A percentile compares a stretch with the other conserved stretches of the same genome.
Evolutionary conservation across 2,113 vertebrate species (phyloP).

Genomic region (Gallinago paraguaiae): DNA sequence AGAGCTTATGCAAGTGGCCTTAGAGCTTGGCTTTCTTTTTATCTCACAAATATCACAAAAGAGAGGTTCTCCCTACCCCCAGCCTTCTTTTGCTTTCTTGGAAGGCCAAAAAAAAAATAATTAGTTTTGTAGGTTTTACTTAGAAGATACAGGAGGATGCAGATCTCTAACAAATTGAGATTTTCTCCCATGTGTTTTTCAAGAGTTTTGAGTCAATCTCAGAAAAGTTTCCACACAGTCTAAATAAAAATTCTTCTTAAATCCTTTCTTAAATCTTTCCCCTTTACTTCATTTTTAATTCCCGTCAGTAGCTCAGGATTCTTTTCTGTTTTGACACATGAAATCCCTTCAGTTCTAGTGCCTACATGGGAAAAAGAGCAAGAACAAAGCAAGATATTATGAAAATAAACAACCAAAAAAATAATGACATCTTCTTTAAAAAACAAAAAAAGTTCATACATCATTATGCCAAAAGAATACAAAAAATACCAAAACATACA

Average conservation of each 20-base stretch:
- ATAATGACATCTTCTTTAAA: background rate
- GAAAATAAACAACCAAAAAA: background rate
- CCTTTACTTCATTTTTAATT: background rate
- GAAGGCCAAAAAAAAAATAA: background rate
- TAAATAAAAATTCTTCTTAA: background rate
- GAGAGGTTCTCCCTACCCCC: background rate
- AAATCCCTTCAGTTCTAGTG: slow-evolving; percentile 5
- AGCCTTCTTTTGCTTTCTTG: background rate
- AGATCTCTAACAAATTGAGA: background rate
- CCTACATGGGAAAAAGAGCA: background rate
- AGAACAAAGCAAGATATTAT: slow-evolving; percentile 11
- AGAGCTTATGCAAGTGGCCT: slow-evolving; percentile 7
- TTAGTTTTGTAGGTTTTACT: background rate
- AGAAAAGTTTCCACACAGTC: background rate
- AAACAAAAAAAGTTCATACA: background rate
- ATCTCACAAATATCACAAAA: background rate
- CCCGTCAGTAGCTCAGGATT: background rate
- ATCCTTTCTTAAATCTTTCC: background rate
- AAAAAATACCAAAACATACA: background rate
- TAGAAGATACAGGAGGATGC: background rate
- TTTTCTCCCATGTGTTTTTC: background rate
- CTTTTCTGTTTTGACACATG: slow-evolving; percentile 20
- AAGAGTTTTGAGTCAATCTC: background rate
- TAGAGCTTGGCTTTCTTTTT: slow-evolving; percentile 11
- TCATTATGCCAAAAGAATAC: background rate